phyloP scores from a whole-genome alignment of 2,888 invertebrate genomes.

The Cephus pygmeus region DNA sequence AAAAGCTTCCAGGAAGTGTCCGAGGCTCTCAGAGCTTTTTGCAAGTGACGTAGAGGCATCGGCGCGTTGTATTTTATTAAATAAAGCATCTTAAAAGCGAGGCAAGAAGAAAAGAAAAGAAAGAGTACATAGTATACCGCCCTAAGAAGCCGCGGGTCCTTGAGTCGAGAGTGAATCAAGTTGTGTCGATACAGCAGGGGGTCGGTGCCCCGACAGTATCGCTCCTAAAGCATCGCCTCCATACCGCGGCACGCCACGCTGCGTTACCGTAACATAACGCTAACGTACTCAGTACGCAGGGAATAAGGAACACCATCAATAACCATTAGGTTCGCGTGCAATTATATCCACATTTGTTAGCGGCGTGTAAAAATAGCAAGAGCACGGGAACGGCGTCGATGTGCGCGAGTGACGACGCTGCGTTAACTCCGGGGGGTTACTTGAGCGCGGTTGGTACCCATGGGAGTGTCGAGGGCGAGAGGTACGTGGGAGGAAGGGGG shows the following conservation, averaged over 20 bases:
- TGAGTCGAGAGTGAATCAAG: conserved; percentile 45
- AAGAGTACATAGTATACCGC: conserved; percentile 13
- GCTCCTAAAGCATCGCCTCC: conserved; percentile 50
- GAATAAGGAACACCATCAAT: conserved; percentile 55
- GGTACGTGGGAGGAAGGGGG: conserved; percentile 10
- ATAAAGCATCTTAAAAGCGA: conserved; percentile 5
- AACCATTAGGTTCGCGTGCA: conserved; percentile 59
- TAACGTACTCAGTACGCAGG: conserved; percentile 25
- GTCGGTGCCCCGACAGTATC: conserved; percentile 53
- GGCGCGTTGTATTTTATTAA: background rate
- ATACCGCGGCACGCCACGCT: conserved; percentile 38
- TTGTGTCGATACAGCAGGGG: conserved; percentile 49
- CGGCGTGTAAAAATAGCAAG: conserved; percentile 30
- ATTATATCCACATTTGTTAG: conserved; percentile 59
- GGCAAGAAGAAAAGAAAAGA: background rate
- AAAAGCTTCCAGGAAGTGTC: background rate
- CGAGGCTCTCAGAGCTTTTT: background rate
- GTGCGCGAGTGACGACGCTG: background rate
- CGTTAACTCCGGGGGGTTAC: background rate
- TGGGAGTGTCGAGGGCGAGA: background rate
- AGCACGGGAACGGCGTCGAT: background rate
- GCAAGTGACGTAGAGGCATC: background rate
- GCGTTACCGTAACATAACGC: conserved; percentile 36
- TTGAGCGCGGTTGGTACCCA: background rate
- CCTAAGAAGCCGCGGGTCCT: background rate